phyloP scores from a whole-genome alignment of 1,140 invertebrate genomes.

The Liolophura sinensis region DNA sequence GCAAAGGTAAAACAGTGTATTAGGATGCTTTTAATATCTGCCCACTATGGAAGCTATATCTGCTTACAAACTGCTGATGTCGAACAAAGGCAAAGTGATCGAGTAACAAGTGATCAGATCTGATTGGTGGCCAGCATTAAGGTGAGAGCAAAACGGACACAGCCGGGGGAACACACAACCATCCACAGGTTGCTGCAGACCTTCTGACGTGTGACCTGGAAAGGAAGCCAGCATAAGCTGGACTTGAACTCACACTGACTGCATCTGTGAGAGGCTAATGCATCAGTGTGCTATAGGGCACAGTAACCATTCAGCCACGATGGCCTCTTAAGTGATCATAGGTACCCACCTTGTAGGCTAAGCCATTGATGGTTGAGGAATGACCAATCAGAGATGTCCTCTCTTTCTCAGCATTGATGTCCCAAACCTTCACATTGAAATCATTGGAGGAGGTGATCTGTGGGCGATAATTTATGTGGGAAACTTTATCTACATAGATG shows the following conservation, averaged over 20 bases:
- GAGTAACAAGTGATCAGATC: neutral
- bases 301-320: neutral
- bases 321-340: neutral
- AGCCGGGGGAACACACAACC: too few species aligned
- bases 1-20: too few species aligned
- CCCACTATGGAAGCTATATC: too few species aligned
- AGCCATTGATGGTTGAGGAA: constrained; percentile 45
- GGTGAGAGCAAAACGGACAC: neutral
- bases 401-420: constrained; percentile 34
- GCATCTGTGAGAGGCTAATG: neutral
- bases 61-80: too few species aligned
- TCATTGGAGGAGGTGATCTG: constrained; percentile 54
- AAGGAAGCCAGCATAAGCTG: too few species aligned
- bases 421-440: constrained; percentile 55
- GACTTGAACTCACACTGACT: neutral
- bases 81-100: neutral
- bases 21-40: too few species aligned
- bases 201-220: too few species aligned
- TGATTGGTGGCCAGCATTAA: neutral
- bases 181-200: too few species aligned
- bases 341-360: constrained; percentile 46
- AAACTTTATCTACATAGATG: too few species aligned
- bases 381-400: constrained; percentile 50
- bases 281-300: too few species aligned
- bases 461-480: constrained; percentile 2